Percentiles rank a stretch among this genome's conserved stretches.
These are phyloP conservation scores for Cairina moschata DNA, from an alignment of 2,113 vertebrate species.

Conservation along the genomic window DNA sequence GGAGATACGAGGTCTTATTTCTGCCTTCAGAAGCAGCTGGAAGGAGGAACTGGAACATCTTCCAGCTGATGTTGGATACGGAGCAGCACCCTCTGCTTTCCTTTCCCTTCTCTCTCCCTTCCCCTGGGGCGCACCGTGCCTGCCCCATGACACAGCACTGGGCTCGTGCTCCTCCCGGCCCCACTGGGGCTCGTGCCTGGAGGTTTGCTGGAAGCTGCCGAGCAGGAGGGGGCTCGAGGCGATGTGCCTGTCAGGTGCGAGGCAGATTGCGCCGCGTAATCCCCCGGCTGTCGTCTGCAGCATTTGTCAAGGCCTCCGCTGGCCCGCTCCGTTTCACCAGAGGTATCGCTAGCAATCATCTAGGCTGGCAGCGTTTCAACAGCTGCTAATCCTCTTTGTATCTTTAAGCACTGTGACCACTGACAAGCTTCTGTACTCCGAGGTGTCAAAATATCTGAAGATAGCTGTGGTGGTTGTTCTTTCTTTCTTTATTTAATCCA, in stretches of 20 bases:
- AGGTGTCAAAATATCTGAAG: slow-evolving; percentile 32
- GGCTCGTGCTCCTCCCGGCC: neutral
- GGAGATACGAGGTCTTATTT: neutral
- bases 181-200: neutral
- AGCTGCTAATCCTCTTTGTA: slow-evolving; percentile 67
- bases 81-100: neutral
- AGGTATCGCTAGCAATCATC: slow-evolving; percentile 15
- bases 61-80: neutral
- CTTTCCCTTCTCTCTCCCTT: neutral
- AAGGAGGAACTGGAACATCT: neutral
- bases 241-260: neutral
- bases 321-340: neutral
- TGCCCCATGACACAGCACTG: fast-evolving
- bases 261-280: slow-evolving; percentile 30
- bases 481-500: neutral
- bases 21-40: slow-evolving; percentile 22
- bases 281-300: neutral
- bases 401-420: slow-evolving; percentile 43
- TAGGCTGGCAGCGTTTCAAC: slow-evolving; percentile 54
- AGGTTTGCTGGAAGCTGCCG: neutral
- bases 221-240: neutral
- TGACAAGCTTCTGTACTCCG: slow-evolving; percentile 34
- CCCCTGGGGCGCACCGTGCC: fast-evolving
- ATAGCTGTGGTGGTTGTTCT: slow-evolving; percentile 6
- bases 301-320: neutral